Conservation (phyloP, 2,113 vertebrate species). For the Cnemophilus loriae region DNA sequence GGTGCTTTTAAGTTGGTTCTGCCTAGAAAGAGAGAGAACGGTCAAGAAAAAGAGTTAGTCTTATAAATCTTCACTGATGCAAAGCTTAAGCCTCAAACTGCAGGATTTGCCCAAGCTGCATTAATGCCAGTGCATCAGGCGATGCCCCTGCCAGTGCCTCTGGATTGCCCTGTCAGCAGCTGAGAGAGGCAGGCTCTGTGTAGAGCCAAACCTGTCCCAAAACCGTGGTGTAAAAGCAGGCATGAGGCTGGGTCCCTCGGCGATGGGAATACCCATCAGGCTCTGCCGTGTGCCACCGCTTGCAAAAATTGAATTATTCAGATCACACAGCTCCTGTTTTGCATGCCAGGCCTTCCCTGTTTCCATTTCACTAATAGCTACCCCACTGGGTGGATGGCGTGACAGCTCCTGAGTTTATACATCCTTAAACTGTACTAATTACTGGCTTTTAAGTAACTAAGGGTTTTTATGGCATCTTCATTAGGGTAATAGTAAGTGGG, state of each 20-base stretch:
- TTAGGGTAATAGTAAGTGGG: slow-evolving; percentile 27
- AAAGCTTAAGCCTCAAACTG: background rate
- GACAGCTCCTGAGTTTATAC: background rate
- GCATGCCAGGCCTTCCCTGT: background rate
- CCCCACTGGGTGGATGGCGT: background rate
- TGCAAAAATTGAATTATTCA: background rate
- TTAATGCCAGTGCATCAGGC: background rate
- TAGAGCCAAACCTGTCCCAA: background rate
- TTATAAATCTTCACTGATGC: background rate
- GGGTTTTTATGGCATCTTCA: slow-evolving; percentile 17
- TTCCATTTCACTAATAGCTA: slow-evolving; percentile 11
- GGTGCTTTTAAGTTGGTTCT: background rate
- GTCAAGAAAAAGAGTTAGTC: background rate
- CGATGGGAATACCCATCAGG: background rate
- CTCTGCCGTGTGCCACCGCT: fast-evolving
- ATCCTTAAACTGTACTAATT: slow-evolving; percentile 41
- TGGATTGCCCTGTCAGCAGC: background rate
- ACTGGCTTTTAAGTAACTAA: slow-evolving; percentile 6
- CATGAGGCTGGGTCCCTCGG: fast-evolving
- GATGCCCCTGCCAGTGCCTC: background rate
- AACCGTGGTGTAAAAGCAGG: background rate
- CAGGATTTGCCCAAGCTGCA: fast-evolving
- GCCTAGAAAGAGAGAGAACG: background rate
- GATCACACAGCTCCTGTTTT: background rate
- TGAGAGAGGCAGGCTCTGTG: background rate